Base-by-base conservation (phyloP, 2,797 vertebrate species). In the Hoplostethus mediterraneus region DNA sequence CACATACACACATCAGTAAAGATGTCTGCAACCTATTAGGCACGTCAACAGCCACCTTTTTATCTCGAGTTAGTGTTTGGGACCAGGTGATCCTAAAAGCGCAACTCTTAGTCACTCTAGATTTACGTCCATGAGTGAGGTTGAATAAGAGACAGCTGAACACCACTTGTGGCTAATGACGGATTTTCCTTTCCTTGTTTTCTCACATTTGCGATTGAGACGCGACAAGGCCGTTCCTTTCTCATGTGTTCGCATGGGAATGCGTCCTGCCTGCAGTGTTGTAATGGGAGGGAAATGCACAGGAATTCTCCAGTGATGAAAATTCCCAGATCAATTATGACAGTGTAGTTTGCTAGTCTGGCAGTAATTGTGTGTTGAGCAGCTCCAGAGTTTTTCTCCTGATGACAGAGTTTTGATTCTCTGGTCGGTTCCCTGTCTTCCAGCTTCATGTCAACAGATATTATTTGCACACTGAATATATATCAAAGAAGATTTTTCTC, bases 1-100 rank as follows among this genome's bases (percentile, higher is more conserved):
- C 60, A 67, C 13, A 13, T n/a, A 28, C 38, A 51, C 53, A 30
- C 76, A 60, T 25, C 57, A 36, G 30, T 40, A 58, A 68, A 40
- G 45, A 53, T 1, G 59, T 79, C 86, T 81, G 82, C 75, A 76
- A 79, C 5, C 65, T 16, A 74, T 85, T 56, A 71, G 25, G 25
- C 47, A 73, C 0, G 0, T 77, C 47, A 63, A 49, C 71, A 68
- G 30, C 51, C 38, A 44, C 12, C 16, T 52, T 48, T 52, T 72
- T 6, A 31, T 40, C 40, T 56, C 10, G 28, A 54, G 17, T 60
- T 70, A 25, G 11, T 36, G 33, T 33, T 11, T 51, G 52, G 17
- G 38, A 59, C 38, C 25, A 17, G 40, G 2, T 48, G 65, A 67
- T 40, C 3, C 2, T 33, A 28, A 21, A n/a, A 17, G 13, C 4